Evolutionary conservation across 2,113 vertebrate genomes (phyloP).

Genomic region (Marmota monax): DNA sequence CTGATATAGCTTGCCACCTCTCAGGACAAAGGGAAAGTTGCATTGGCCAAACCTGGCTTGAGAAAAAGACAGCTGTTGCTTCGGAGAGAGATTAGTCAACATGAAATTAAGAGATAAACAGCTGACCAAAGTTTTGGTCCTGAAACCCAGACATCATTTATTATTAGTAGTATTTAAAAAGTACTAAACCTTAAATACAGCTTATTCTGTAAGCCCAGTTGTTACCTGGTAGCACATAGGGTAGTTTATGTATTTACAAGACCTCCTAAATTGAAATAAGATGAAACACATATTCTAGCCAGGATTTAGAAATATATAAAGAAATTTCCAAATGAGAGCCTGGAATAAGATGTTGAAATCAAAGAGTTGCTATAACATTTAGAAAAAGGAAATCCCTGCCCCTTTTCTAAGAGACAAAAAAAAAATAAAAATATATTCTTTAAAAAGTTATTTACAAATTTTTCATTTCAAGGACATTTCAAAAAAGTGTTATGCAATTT

Average conservation of each 20-base stretch:
- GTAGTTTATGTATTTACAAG: not conserved
- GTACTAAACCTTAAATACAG: constrained; percentile 27
- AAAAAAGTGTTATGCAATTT: not conserved
- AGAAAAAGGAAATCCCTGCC: not conserved
- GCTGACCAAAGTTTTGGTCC: not conserved
- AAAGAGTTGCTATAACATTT: not conserved
- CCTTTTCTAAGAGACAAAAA: not conserved
- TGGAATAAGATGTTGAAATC: not conserved
- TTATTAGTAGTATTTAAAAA: not conserved
- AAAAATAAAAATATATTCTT: constrained; percentile 9
- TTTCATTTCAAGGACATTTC: constrained; percentile 13
- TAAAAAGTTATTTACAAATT: not conserved
- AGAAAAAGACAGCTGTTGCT: not conserved
- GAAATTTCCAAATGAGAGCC: not conserved
- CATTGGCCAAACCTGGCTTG: not conserved
- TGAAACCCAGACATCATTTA: not conserved
- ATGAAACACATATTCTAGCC: not conserved
- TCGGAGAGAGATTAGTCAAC: not conserved
- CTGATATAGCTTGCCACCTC: not conserved
- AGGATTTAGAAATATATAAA: not conserved
- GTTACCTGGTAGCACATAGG: not conserved
- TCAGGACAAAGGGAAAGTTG: not conserved
- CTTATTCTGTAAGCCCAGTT: not conserved
- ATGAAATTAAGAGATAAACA: not conserved
- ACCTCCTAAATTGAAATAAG: not conserved